phyloP scores from a whole-genome alignment of 2,113 vertebrate species.

The Turdus rufiventris region DNA sequence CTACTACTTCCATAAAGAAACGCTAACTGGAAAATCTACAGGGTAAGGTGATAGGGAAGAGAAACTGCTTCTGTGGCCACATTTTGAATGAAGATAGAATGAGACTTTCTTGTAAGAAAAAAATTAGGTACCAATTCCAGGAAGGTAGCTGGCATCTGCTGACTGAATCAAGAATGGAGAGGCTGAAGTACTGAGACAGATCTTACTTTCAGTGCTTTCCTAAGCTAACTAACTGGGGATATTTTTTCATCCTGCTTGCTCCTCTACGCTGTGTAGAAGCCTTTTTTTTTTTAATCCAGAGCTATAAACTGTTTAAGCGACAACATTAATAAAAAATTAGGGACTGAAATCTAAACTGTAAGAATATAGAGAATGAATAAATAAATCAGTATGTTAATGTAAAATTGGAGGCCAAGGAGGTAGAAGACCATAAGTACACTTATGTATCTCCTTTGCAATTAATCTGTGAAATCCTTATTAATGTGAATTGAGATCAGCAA shows the following conservation, averaged over 20 bases:
- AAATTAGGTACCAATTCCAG: background rate
- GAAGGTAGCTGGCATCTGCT: background rate
- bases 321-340: background rate
- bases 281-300: background rate
- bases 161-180: background rate
- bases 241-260: background rate
- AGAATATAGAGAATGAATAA: background rate
- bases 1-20: background rate
- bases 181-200: background rate
- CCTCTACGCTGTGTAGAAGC: background rate
- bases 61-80: background rate
- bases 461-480: background rate
- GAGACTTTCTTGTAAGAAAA: background rate
- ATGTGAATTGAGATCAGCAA: background rate
- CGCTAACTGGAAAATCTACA: background rate
- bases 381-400: background rate
- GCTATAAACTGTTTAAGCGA: background rate
- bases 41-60: background rate
- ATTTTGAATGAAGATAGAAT: background rate
- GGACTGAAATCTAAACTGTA: background rate
- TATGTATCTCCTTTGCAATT: background rate
- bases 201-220: background rate
- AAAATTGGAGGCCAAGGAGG: background rate
- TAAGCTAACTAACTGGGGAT: background rate
- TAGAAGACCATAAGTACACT: background rate